A percentile compares a stretch with the other conserved stretches of the same genome.
Conservation (phyloP, 2,888 invertebrate genomes). For the Archaeoteleia sp. region DNA sequence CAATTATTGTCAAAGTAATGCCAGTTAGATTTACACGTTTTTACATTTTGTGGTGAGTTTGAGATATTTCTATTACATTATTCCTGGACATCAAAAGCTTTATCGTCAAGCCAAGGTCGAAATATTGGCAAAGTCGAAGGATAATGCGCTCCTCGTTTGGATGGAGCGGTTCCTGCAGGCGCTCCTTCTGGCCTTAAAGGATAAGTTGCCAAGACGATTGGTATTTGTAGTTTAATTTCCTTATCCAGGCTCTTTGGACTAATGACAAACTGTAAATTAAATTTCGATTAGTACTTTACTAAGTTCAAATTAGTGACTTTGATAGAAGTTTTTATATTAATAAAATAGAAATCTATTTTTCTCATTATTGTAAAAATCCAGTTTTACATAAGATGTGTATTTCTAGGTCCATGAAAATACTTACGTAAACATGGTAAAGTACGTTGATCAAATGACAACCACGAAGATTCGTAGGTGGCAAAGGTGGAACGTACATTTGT, state of each 20-base stretch:
- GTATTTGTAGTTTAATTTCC: slow-evolving; percentile 92
- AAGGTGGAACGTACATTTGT: slow-evolving; percentile 92
- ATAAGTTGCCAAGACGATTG: slow-evolving; percentile 94
- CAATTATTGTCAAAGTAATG: too few species aligned
- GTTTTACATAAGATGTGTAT: not conserved
- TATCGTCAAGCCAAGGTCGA: slow-evolving; percentile 90
- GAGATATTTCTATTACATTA: slow-evolving; percentile 46
- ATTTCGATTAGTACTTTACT: too few species aligned
- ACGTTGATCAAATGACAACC: slow-evolving; percentile 96
- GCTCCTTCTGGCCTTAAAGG: slow-evolving; percentile 84
- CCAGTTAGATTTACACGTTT: too few species aligned
- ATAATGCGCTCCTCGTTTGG: slow-evolving; percentile 91
- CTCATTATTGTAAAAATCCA: slow-evolving; percentile 8
- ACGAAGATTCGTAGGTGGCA: slow-evolving; percentile 94
- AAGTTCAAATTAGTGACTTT: not conserved
- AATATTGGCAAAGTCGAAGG: slow-evolving; percentile 94
- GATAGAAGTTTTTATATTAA: not conserved
- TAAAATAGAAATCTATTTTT: not conserved
- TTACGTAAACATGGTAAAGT: slow-evolving; percentile 93
- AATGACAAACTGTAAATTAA: slow-evolving; percentile 84
- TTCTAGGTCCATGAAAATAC: slow-evolving; percentile 74
- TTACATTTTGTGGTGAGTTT: not conserved
- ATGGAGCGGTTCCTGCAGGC: slow-evolving; percentile 79
- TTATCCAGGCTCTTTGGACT: slow-evolving; percentile 94
- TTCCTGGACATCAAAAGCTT: slow-evolving; percentile 76